Evolutionary conservation across 2,113 vertebrate genomes (phyloP), one percentile per base, ranked within the genome.

Genomic region (Notarius lentiginosus): DNA sequence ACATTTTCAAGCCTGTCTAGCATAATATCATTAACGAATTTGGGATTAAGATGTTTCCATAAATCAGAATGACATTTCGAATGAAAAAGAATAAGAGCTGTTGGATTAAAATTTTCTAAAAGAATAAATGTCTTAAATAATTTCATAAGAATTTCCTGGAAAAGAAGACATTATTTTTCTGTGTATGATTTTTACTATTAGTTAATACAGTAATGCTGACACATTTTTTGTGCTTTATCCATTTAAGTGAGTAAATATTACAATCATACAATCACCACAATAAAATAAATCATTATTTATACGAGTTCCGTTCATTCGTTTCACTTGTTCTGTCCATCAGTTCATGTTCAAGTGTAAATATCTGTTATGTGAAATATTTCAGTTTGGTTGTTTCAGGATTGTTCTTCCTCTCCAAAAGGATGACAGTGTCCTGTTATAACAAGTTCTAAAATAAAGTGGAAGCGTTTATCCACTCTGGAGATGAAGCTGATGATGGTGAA

Each of bases 191-290:
- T 70, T 5, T 55, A 70, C 9, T n/a, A n/a, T 7, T 65, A 66
- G 34, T 56, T 56, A 56, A 12, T 56, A 53, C 1, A 18, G 76
- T 55, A 79, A 65, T 34, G 15, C 22, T 30, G 12, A 86, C 4
- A 17, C 7, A 18, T 70, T 11, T 70, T 79, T 24, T 47, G 30
- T 49, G 63, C 24, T 56, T 41, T 12, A 85, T 68, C 18, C 60
- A 41, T 66, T 80, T 11, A n/a, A 70, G 4, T 47, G 63, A 68
- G 15, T 70, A 80, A 86, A 79, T 66, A 66, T 34, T 24, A 80
- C 11, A 80, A 70, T 58, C 14, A 55, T 86, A 56, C 9, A 47
- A 75, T 24, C 55, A 58, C 20, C 30, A 34, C 12, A 53, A 60
- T 51, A 17, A 73, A 86, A 79, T 30, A 66, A 68, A 86, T 66